These are phyloP conservation scores for Napeogenes inachia DNA, from an alignment of 2,888 invertebrate species.

Conservation along the genomic window DNA sequence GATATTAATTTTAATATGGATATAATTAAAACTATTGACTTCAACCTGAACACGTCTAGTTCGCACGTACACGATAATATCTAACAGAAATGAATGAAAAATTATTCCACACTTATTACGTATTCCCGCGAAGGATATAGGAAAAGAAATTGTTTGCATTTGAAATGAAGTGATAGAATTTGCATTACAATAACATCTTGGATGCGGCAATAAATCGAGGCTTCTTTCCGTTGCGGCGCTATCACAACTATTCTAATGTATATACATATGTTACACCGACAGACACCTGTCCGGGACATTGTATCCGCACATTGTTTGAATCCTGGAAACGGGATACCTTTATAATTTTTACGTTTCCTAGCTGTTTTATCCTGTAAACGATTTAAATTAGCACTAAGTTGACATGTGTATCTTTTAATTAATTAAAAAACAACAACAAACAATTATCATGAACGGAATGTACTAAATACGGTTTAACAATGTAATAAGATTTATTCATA, in stretches of 20 bases:
- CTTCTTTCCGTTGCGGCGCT: conserved; percentile 36
- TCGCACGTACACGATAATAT: conserved; percentile 22
- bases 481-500: background rate
- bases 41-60: background rate
- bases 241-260: conserved; percentile 35
- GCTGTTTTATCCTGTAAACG: conserved; percentile 3
- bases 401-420: too few relatives aligned
- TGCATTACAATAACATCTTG: conserved; percentile 34
- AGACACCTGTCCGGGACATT: conserved; percentile 68
- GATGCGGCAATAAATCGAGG: conserved; percentile 40
- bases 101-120: conserved; percentile 27
- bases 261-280: conserved; percentile 37
- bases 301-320: conserved; percentile 70
- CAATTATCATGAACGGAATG: too few relatives aligned
- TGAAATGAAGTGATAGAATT: conserved; percentile 33
- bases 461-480: too few relatives aligned
- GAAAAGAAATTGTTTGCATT: conserved; percentile 37
- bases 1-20: background rate
- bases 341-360: conserved; percentile 26
- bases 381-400: too few relatives aligned
- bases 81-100: conserved; percentile 30
- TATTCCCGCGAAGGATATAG: conserved; percentile 34
- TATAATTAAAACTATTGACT: background rate
- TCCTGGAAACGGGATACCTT: conserved; percentile 35
- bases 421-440: too few relatives aligned